Evolutionary conservation across 2,113 vertebrate species (phyloP), one percentile per base, ranked within the genome.

Genomic region (Lagenorhynchus albirostris): DNA sequence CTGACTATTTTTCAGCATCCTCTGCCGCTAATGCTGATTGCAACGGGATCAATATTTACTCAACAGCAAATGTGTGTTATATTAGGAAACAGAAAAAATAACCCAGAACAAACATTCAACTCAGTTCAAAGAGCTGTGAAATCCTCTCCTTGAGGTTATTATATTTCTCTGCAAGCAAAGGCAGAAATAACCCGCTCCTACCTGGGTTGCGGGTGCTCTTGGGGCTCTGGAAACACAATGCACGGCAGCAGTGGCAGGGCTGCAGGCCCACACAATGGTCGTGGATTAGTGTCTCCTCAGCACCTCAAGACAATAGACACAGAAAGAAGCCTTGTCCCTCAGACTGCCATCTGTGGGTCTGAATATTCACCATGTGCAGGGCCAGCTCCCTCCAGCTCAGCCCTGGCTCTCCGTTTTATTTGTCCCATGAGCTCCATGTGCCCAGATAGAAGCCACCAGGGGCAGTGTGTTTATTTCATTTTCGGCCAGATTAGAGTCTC

Each of bases 41-140:
- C 63, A 96, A 71, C 89, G 95, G 96, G 33, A 83, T 79, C 73
- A 63, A 92, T 89, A 95, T 97, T 97, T 98, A 97, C 96, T 92
- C 95, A 95, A 97, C 84, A 98, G 17, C 11, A 98, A 98, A 97
- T 21, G 87, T 97, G 95, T 82, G 53, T 98, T 98, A 89, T 94
- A 97, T 97, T 98, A 98, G 93, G 97, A 98, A 98, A 97, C 89
- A 98, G 96, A 97, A 98, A 97, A 90, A 94, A 62, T 67, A 96
- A 94, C 68, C 63, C 96, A 96, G 90, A 98, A 97, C 95, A 98
- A 98, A 98, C 83, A 97, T 93, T 97, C 96, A 97, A 98, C 96
- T 85, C 94, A 97, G 97, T 96, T 95, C 83, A 96, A 98, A 97
- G 97, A 98, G 98, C 96, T 92, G 88, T 96, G 93, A 96, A 96